Conservation (phyloP, 92 coral and sea anemone genomes). For the Porites cylindrica region DNA sequence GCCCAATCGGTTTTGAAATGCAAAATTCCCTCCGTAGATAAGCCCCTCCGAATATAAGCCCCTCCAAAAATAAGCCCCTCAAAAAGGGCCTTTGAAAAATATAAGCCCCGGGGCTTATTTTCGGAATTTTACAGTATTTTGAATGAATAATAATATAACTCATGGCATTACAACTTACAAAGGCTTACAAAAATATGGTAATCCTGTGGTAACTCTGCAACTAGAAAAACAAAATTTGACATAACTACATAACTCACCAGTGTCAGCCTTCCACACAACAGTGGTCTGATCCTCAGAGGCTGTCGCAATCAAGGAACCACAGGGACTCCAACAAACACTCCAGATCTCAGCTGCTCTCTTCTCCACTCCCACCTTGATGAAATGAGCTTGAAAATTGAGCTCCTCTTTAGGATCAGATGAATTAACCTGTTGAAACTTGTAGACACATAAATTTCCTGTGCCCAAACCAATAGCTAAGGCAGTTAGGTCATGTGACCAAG, state of each 20-base stretch:
- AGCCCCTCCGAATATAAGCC: no score
- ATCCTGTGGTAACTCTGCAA: neutral
- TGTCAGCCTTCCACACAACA: conserved; percentile 71
- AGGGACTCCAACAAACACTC: conserved; percentile 95
- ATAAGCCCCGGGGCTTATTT: no score
- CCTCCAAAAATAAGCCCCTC: no score
- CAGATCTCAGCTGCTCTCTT: conserved; percentile 79
- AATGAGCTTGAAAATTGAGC: conserved; percentile 79
- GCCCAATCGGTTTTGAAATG: no score
- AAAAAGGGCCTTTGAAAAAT: no score
- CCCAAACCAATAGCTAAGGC: conserved; percentile 81
- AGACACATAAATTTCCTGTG: conserved; percentile 73
- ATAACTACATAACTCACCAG: conserved; percentile 47
- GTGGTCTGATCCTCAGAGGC: conserved; percentile 94
- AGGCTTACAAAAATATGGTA: no score
- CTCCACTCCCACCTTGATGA: conserved; percentile 36
- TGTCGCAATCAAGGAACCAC: conserved; percentile 86
- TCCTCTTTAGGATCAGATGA: conserved; percentile 57
- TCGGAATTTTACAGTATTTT: no score
- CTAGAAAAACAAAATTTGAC: neutral
- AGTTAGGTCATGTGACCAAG: conserved; percentile 69
- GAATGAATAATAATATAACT: no score
- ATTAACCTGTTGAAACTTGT: conserved; percentile 45
- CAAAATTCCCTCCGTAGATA: no score
- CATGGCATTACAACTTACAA: no score